Evolutionary conservation across 2,113 vertebrate species (phyloP), one percentile per base, ranked within the genome.

Genomic region (Hoplias malabaricus): DNA sequence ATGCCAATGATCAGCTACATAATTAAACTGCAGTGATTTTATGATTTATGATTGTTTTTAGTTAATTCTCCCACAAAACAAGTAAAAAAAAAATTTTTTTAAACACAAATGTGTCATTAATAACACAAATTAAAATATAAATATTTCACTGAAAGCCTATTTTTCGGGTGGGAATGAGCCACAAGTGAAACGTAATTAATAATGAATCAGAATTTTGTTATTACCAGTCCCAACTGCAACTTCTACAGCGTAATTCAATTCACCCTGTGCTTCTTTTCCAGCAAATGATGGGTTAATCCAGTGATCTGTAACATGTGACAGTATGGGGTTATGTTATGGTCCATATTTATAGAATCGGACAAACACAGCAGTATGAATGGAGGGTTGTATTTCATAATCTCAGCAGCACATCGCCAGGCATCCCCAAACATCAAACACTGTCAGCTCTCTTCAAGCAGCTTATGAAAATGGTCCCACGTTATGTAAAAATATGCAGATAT

Each of bases 401-500:
- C 33, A 48, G 53, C 36, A 36, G 73, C 69, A 63, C 31, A 63
- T 61, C 31, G 42, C 70, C 71, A n/a, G 31, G 59, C 59, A 25
- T 25, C 59, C 59, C 59, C 59, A 63, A 36, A 63, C 36, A 33
- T 34, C 48, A 13, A n/a, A 68, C 31, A 53, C 78, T 69, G 78
- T 69, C 69, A 72, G 36, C 61, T 25, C 69, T 48, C 54, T 13
- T 53, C 54, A 65, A 79, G 63, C 62, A 62, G 76, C 54, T 72
- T 81, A 76, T 77, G 59, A 75, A 83, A 85, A 81, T 77, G 36
- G 42, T 42, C 67, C 42, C 23, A 31, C 53, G 65, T 78, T 77
- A 82, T 84, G 78, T 46, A 80, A 80, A 82, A 77, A 72, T 79
- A 83, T 81, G 82, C 76, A 81, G 72, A 81, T 74, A 36, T 36